A percentile compares a stretch with the other conserved stretches of the same genome.
Evolutionary conservation across 2,797 vertebrate species (phyloP).

Genomic region (Paramormyrops hopkinsi): DNA sequence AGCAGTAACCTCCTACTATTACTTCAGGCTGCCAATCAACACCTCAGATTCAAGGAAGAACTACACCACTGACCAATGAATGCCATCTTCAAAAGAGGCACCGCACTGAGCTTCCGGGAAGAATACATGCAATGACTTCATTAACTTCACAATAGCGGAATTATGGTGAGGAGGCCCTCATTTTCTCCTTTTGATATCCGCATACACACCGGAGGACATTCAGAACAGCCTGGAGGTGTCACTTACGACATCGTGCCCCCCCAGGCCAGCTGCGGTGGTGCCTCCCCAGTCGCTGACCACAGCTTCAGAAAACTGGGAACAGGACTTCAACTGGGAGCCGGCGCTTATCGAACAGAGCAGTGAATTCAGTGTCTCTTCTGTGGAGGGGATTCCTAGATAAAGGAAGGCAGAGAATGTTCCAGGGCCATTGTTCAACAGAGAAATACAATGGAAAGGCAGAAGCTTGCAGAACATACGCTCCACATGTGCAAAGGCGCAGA

Average conservation of each 20-base stretch:
- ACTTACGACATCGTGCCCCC: slow-evolving; percentile 76
- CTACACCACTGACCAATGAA: neutral
- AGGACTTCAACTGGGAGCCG: slow-evolving; percentile 65
- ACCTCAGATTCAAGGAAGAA: neutral
- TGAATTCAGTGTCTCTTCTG: slow-evolving; percentile 70
- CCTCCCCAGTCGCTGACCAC: slow-evolving; percentile 73
- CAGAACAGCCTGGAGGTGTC: neutral
- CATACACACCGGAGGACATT: neutral
- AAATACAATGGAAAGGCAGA: neutral
- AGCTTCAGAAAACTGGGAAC: slow-evolving; percentile 72
- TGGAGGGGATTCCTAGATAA: slow-evolving; percentile 66
- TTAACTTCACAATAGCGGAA: neutral
- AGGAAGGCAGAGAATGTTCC: neutral
- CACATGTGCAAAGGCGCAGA: slow-evolving; percentile 88
- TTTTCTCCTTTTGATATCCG: neutral
- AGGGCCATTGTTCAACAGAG: neutral
- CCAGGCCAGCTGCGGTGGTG: slow-evolving; percentile 60
- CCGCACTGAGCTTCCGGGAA: neutral
- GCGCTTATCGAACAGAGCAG: slow-evolving; percentile 70
- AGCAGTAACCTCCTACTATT: neutral
- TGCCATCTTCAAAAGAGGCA: neutral
- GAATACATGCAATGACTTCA: neutral
- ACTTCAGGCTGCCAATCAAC: neutral
- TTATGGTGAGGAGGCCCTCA: neutral
- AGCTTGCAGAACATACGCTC: slow-evolving; percentile 71